Evolutionary conservation across 2,797 vertebrate species (phyloP).

Genomic region (Crocodylus rhombifer): DNA sequence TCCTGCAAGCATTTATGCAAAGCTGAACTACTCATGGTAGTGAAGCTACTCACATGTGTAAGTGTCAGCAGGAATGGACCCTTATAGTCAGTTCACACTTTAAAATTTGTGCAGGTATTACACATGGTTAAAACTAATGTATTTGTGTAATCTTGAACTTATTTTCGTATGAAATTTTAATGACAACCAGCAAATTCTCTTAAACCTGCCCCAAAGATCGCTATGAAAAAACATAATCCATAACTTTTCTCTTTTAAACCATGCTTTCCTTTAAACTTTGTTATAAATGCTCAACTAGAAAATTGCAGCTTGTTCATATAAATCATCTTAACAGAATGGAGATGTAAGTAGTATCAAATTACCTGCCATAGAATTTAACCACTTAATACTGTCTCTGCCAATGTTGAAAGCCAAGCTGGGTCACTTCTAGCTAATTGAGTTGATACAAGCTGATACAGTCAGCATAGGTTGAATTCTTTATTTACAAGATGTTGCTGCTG

Average conservation of each 20-base stretch:
- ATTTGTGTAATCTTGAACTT: not conserved
- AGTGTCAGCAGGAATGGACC: not conserved
- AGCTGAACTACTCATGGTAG: not conserved
- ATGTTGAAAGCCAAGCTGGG: constrained; percentile 33
- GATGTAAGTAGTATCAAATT: constrained; percentile 61
- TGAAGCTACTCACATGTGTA: not conserved
- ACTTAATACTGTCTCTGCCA: constrained; percentile 37
- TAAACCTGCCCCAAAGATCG: not conserved
- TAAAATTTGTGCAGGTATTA: not conserved
- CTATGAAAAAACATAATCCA: not conserved
- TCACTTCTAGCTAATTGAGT: constrained; percentile 36
- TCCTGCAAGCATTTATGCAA: not conserved
- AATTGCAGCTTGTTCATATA: constrained; percentile 21
- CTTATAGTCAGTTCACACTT: not conserved
- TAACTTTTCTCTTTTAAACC: not conserved
- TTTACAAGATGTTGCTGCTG: constrained; percentile 14
- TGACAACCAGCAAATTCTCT: not conserved
- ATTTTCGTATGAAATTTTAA: not conserved
- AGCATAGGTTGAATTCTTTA: constrained; percentile 10
- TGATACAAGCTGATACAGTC: not conserved
- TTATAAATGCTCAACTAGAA: not conserved
- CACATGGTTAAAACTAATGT: not conserved
- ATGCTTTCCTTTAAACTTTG: constrained; percentile 29
- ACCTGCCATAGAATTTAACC: constrained; percentile 44
- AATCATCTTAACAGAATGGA: constrained; percentile 12